phyloP scores from a whole-genome alignment of 2,888 invertebrate species.

The Orthonevra nobilis region DNA sequence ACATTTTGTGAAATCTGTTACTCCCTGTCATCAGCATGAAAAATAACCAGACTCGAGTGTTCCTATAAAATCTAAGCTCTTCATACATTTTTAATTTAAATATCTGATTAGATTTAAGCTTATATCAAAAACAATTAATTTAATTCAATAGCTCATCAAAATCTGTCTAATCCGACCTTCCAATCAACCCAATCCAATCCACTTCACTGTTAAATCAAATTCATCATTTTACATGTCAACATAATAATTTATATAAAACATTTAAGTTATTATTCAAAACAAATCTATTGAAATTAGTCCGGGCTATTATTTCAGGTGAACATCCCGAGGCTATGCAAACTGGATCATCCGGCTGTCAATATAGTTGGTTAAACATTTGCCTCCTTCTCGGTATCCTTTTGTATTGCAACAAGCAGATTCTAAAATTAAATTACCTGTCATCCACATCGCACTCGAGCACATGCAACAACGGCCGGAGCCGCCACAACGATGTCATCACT shows the following conservation, averaged over 20 bases:
- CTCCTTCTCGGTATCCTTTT: conserved; percentile 76
- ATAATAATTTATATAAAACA: too few relatives aligned
- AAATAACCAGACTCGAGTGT: too few relatives aligned
- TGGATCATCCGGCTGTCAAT: conserved; percentile 80
- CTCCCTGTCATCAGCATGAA: too few relatives aligned
- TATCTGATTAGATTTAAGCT: too few relatives aligned
- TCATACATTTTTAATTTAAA: too few relatives aligned
- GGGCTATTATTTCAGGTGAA: conserved; percentile 81
- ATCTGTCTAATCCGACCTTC: too few relatives aligned
- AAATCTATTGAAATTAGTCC: conserved; percentile 80
- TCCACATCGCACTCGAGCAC: conserved; percentile 37
- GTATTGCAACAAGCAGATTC: conserved; percentile 75
- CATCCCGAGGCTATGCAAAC: conserved; percentile 81
- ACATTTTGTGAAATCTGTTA: too few relatives aligned
- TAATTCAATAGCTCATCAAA: too few relatives aligned
- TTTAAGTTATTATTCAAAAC: conserved; percentile 63
- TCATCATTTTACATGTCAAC: too few relatives aligned
- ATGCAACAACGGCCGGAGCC: conserved; percentile 16
- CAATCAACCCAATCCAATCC: background rate
- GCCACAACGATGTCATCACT: conserved; percentile 18
- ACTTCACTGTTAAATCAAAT: too few relatives aligned
- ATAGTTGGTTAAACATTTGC: conserved; percentile 79
- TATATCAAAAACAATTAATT: too few relatives aligned
- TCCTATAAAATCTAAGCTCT: too few relatives aligned
- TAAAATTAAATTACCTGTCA: conserved; percentile 65